Conservation (phyloP, 2,113 vertebrate genomes). For the Okapia johnstoni region DNA sequence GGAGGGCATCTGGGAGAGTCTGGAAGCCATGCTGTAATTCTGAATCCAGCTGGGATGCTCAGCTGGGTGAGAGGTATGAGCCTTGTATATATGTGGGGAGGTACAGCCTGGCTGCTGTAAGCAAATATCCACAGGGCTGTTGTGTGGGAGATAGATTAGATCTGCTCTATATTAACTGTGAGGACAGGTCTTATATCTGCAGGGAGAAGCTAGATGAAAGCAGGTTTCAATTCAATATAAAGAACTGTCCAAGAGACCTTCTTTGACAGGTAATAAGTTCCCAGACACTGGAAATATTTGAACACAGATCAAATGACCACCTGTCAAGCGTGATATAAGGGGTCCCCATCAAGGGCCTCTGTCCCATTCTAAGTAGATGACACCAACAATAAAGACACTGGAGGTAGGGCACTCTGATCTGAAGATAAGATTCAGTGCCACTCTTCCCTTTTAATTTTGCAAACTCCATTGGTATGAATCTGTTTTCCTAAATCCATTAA, state of each 20-base stretch:
- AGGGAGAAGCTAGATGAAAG: not conserved
- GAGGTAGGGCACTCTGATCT: not conserved
- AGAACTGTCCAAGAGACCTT: not conserved
- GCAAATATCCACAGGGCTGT: not conserved
- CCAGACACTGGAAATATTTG: not conserved
- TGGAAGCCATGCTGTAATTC: not conserved
- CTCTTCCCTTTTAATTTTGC: not conserved
- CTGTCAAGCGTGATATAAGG: not conserved
- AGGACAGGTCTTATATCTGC: not conserved
- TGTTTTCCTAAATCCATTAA: not conserved
- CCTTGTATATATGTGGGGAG: rapidly evolving
- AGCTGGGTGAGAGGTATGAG: not conserved
- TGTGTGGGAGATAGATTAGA: not conserved
- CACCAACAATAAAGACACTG: not conserved
- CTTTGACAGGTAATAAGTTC: not conserved
- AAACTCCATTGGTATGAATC: not conserved
- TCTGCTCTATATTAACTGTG: not conserved
- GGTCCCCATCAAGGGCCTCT: no score
- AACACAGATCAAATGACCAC: not conserved
- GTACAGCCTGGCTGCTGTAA: not conserved
- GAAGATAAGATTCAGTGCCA: not conserved
- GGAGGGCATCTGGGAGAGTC: not conserved
- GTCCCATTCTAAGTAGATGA: not conserved
- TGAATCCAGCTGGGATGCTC: not conserved
- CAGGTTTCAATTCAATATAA: not conserved